Conservation (phyloP, 92 coral and sea anemone genomes). For the Phenganax subtilis region DNA sequence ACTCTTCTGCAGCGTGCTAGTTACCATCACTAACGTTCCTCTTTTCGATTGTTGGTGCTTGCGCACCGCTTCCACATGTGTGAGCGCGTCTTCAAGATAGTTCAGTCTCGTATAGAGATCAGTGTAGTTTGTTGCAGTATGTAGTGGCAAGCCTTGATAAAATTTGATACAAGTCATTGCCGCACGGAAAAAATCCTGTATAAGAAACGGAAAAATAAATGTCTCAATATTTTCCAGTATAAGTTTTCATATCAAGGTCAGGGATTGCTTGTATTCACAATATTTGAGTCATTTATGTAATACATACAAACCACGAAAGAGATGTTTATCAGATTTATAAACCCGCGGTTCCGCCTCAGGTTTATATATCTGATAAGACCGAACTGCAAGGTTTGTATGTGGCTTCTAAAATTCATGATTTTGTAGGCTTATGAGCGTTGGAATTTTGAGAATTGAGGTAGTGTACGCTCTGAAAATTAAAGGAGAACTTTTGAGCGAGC, state of each 20-base stretch:
- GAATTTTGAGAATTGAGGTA: no score
- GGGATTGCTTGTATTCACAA: no score
- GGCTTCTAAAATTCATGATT: no score
- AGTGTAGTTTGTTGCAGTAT: slow-evolving; percentile 62
- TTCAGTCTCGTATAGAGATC: slow-evolving; percentile 77
- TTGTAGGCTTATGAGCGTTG: no score
- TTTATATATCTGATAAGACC: no score
- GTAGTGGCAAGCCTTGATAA: slow-evolving; percentile 81
- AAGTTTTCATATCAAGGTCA: neutral
- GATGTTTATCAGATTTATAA: no score
- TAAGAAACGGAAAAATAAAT: neutral
- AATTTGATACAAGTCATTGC: slow-evolving; percentile 95
- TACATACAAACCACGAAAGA: no score
- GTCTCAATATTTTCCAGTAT: neutral
- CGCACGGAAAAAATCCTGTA: slow-evolving; percentile 90
- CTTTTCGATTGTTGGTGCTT: slow-evolving; percentile 77
- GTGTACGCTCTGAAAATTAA: no score
- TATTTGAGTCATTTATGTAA: no score
- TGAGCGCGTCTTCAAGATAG: slow-evolving; percentile 67
- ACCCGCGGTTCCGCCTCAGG: no score
- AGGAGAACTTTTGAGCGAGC: no score
- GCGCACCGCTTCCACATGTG: slow-evolving; percentile 83
- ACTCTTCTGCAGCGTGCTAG: slow-evolving; percentile 63
- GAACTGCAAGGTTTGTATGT: no score
- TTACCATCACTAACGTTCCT: slow-evolving; percentile 66